These are phyloP conservation scores for Euplagia quadripunctaria DNA, from an alignment of 2,888 invertebrate genomes.

Conservation along the genomic window DNA sequence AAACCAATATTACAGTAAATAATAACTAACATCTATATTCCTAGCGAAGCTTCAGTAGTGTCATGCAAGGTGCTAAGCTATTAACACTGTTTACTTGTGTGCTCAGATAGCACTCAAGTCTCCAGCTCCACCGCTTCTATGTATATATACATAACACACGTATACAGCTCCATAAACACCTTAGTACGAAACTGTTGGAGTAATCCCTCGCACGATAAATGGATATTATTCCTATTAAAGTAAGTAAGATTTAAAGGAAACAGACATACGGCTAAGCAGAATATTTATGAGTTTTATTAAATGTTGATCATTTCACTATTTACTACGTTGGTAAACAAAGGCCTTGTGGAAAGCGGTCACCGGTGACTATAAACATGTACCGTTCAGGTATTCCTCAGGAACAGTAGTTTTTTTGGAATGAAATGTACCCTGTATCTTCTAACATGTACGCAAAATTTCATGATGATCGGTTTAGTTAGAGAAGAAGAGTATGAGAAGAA, in stretches of 20 bases:
- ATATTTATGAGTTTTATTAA: not conserved
- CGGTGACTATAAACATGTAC: too few relatives aligned
- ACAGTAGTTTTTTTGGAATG: too few relatives aligned
- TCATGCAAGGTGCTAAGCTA: slow-evolving; percentile 19
- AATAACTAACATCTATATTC: not conserved
- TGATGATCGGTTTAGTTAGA: too few relatives aligned
- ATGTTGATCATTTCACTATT: not conserved
- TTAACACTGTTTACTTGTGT: slow-evolving; percentile 22
- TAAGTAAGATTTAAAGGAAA: not conserved
- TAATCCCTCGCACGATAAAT: slow-evolving; percentile 3
- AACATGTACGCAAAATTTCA: too few relatives aligned
- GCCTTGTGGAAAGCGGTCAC: too few relatives aligned
- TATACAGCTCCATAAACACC: not conserved
- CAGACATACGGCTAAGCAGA: not conserved
- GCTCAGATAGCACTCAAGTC: slow-evolving; percentile 6
- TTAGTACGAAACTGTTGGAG: slow-evolving; percentile 1
- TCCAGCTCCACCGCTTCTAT: not conserved
- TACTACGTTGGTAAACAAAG: too few relatives aligned
- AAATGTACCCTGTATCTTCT: too few relatives aligned
- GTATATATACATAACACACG: not conserved
- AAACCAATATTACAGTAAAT: not conserved
- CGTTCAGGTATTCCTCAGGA: too few relatives aligned
- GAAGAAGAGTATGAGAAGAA: too few relatives aligned
- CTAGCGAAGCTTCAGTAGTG: not conserved
- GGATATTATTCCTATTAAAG: not conserved